Evolutionary conservation across 2,113 vertebrate genomes (phyloP), one percentile per base, ranked within the genome.

Genomic region (Entelurus aequoreus): DNA sequence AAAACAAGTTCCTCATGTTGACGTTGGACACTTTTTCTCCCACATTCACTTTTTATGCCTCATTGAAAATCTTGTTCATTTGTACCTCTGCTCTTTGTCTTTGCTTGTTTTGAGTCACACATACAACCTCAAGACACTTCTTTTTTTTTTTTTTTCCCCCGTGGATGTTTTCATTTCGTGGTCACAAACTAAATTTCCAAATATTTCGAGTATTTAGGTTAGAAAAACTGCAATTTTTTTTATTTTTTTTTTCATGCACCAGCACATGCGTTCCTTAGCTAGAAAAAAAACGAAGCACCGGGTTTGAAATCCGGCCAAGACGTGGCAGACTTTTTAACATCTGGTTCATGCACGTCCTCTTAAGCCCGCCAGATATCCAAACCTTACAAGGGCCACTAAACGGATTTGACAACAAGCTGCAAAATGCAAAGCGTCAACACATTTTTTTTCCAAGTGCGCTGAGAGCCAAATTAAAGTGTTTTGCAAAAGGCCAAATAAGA

Each of bases 371-470:
- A 58, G 76, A 84, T 74, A 82, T 70, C 56, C 47, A 65, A 61
- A 36, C 58, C 79, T 74, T 68, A 42, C 60, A 73, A 71, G 73
- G 38, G 38, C 16, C 44, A 42, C 55, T 81, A 87, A 86, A 84
- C 76, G 83, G 82, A 78, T 76, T 28, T 83, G 83, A 84, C 84
- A 87, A 82, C 74, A 77, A 72, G 73, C 66, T 60, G 73, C 63
- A 42, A 57, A 75, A 75, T 60, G 65, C 66, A 58, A 50, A 53
- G 55, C 71, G 72, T 81, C 70, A 69, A 76, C 77, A 76, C 52
- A 84, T 79, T 79, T 74, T 80, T 79, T 28, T 28, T 79, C 6
- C 68, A 63, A 59, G 65, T 67, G 54, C 71, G 76, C 60, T 42
- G 49, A 28, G 55, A 77, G 84, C 83, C 79, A 84, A 84, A 69